Base-by-base conservation (phyloP, 37 sponge, comb jelly and placozoan species). In the Dysidea cf. avara region DNA sequence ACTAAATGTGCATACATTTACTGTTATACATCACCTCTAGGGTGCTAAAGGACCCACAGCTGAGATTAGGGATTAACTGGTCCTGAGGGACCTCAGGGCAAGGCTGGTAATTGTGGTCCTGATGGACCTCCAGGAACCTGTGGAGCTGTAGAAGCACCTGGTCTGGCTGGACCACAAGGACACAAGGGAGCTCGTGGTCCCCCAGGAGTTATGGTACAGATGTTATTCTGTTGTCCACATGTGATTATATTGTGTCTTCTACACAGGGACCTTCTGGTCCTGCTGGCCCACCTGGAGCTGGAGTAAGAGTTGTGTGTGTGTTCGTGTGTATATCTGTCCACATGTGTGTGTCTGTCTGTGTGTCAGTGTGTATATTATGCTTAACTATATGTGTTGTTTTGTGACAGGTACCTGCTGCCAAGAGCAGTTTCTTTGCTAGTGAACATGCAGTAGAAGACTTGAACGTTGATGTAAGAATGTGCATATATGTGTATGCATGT, bases 121-220 rank as follows among this genome's bases (percentile, higher is more conserved):
- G 24, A n/a, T 35, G 68, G 68, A 35, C 1, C 7, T 6, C 47
- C 40, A 22, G 68, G 68, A 25, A 26, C 47, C 3, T 21, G 47
- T 21, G 68, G 68, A 66, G 47, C 68, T 40, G 64, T 72, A 9
- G 85, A 78, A 20, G 32, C 64, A 2, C 21, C 56, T 69, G 85
- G 85, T n/a, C n/a, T n/a, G n/a, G n/a, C n/a, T n/a, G 79, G 79
- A 6, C 49, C 68, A 33, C 26, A 48, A 24, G 80, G 80, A 50
- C 52, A 39, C 13, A 71, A 63, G 34, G 81, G 72, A 52, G 53
- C 39, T 2, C 72, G 64, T 64, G 72, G 72, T 18, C 50, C 53
- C 21, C 31, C 53, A 49, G 52, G 16, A 49, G 13, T 49, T 18
- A 13, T n/a, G 18, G 18, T n/a, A 25, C 18, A 11, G 18, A 57